Evolutionary conservation across 2,888 invertebrate genomes (phyloP).

Genomic region (Acronicta alni): DNA sequence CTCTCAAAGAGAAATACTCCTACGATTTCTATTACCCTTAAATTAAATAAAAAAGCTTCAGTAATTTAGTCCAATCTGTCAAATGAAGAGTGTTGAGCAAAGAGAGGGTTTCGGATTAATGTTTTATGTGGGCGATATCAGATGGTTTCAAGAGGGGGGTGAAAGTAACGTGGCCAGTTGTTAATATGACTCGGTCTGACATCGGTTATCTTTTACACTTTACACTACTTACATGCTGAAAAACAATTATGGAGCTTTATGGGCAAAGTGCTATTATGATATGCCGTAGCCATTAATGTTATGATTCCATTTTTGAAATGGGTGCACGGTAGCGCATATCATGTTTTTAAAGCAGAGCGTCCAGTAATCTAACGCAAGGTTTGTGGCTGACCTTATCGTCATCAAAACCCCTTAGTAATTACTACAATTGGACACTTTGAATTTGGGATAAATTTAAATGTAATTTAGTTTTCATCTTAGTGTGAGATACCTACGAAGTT

Average conservation of each 20-base stretch:
- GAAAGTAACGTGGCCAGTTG: slow-evolving; percentile 54
- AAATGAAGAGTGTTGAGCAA: slow-evolving; percentile 88
- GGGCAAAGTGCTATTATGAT: slow-evolving; percentile 35
- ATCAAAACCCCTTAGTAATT: no score
- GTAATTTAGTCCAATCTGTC: slow-evolving; percentile 88
- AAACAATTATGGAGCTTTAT: slow-evolving; percentile 43
- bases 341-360: background rate
- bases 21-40: slow-evolving; percentile 80
- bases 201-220: slow-evolving; percentile 53
- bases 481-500: no score
- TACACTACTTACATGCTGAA: slow-evolving; percentile 47
- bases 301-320: slow-evolving; percentile 6
- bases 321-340: background rate
- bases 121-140: slow-evolving; percentile 79
- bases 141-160: slow-evolving; percentile 71
- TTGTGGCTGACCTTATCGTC: no score
- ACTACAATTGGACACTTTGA: no score
- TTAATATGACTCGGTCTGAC: slow-evolving; percentile 49
- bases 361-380: no score
- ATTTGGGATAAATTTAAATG: no score
- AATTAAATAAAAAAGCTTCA: slow-evolving; percentile 87
- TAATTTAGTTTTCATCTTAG: no score
- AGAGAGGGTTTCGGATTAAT: slow-evolving; percentile 84
- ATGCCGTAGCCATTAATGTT: slow-evolving; percentile 25
- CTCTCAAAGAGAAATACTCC: slow-evolving; percentile 70